A percentile compares a stretch with the other conserved stretches of the same genome.
Evolutionary conservation across 1,140 invertebrate species (phyloP).

Genomic region (Aphelenchoides avenae): DNA sequence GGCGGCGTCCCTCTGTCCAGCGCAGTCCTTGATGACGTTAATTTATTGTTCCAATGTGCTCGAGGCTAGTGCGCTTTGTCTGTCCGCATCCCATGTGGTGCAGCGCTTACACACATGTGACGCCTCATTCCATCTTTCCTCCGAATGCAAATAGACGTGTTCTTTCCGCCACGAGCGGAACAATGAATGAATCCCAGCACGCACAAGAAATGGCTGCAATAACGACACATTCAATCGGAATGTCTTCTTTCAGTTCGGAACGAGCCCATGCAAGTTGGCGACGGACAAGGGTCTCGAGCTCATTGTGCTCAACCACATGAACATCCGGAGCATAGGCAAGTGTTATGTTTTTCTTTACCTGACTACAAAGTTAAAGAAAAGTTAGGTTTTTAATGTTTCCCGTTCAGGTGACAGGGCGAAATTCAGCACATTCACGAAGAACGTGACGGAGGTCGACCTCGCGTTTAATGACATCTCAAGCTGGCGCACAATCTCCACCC

Average conservation of each 20-base stretch:
- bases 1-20: too few species aligned
- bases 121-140: neutral
- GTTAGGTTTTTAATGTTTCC: too few species aligned
- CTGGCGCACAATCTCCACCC: conserved; percentile 12
- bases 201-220: neutral
- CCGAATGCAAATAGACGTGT: neutral
- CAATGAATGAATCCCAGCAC: neutral
- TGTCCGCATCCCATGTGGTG: too few species aligned
- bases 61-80: too few species aligned
- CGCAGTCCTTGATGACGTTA: too few species aligned
- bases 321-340: conserved; percentile 17
- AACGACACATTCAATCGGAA: neutral
- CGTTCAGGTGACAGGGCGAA: conserved; percentile 17
- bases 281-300: conserved; percentile 20
- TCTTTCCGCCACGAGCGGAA: conserved; percentile 1
- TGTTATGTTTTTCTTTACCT: too few species aligned
- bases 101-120: neutral
- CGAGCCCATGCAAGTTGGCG: conserved; percentile 28
- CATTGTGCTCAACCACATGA: conserved; percentile 20
- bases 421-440: conserved; percentile 12
- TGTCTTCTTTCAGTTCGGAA: conserved; percentile 31
- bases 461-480: conserved; percentile 17
- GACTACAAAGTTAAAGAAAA: too few species aligned
- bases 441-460: conserved; percentile 20
- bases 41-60: too few species aligned